A percentile compares a stretch with the other conserved stretches of the same genome.
Evolutionary conservation across 2,888 invertebrate genomes (phyloP).

Genomic region (Cephus pulcher): DNA sequence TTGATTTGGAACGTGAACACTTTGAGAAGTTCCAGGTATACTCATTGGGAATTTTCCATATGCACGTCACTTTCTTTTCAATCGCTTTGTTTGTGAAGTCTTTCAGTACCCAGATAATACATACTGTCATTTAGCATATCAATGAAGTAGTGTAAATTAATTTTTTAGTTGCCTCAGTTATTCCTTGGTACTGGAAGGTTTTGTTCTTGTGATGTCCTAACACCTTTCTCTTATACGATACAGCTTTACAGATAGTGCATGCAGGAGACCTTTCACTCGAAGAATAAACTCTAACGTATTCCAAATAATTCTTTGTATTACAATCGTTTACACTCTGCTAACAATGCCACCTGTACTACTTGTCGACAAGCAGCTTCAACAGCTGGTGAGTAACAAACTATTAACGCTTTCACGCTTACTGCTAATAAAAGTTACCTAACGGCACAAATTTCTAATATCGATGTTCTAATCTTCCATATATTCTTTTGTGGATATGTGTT

Average conservation of each 20-base stretch:
- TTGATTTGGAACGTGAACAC: conserved; percentile 83
- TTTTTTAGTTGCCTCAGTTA: too few relatives aligned
- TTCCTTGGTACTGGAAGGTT: too few relatives aligned
- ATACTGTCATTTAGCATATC: too few relatives aligned
- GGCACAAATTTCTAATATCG: too few relatives aligned
- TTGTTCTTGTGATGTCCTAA: not conserved
- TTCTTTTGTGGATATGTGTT: too few relatives aligned
- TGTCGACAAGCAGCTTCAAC: conserved; percentile 71
- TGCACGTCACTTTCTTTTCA: too few relatives aligned
- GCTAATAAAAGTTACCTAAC: too few relatives aligned
- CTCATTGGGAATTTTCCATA: conserved; percentile 10
- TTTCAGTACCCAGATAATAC: too few relatives aligned
- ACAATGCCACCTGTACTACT: conserved; percentile 57
- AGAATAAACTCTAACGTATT: conserved; percentile 27
- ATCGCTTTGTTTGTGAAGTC: too few relatives aligned
- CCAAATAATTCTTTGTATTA: conserved; percentile 5
- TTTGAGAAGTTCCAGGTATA: conserved; percentile 87
- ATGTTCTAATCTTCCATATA: too few relatives aligned
- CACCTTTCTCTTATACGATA: conserved; percentile 31
- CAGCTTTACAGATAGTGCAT: conserved; percentile 51
- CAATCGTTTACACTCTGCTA: conserved; percentile 24
- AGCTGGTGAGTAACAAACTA: conserved; percentile 68
- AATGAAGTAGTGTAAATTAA: too few relatives aligned
- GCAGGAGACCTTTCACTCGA: conserved; percentile 32
- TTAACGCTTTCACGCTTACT: too few relatives aligned